phyloP scores from a whole-genome alignment of 2,888 invertebrate genomes.

The Conchocele bisecta region DNA sequence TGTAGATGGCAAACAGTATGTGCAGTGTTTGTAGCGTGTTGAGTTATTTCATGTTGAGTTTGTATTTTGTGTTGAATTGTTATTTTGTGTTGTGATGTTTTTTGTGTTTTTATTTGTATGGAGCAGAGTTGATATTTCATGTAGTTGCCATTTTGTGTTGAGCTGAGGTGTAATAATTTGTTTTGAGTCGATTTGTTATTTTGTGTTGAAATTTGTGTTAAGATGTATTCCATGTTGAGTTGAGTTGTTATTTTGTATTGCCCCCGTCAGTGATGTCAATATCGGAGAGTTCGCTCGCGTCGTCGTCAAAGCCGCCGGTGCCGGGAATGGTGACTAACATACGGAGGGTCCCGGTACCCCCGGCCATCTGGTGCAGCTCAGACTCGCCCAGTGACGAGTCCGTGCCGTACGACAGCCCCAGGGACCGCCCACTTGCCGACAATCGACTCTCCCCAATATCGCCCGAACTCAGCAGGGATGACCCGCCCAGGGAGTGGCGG shows the following conservation, averaged over 20 bases:
- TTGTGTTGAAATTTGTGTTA: no score
- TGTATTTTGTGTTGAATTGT: no score
- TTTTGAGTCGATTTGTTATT: no score
- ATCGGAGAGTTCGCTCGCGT: conserved; percentile 69
- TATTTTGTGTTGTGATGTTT: no score
- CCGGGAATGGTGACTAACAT: conserved; percentile 77
- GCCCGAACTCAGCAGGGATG: conserved; percentile 54
- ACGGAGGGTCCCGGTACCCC: conserved; percentile 55
- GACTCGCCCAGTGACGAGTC: conserved; percentile 57
- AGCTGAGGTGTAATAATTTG: no score
- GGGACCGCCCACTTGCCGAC: conserved; percentile 56
- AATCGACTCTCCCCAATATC: conserved; percentile 58
- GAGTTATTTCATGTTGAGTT: no score
- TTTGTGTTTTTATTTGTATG: no score
- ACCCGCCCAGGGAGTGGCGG: conserved; percentile 17
- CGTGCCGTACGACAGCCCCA: conserved; percentile 70
- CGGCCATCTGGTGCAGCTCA: conserved; percentile 55
- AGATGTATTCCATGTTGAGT: no score
- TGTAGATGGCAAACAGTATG: no score
- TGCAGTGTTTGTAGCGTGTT: no score
- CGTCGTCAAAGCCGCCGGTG: conserved; percentile 61
- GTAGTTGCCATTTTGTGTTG: no score
- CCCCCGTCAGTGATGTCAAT: conserved; percentile 61
- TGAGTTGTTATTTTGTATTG: conserved; percentile 30
- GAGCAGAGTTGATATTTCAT: no score